Evolutionary conservation across 2,113 vertebrate species (phyloP).

Genomic region (Hypomesus transpacificus): DNA sequence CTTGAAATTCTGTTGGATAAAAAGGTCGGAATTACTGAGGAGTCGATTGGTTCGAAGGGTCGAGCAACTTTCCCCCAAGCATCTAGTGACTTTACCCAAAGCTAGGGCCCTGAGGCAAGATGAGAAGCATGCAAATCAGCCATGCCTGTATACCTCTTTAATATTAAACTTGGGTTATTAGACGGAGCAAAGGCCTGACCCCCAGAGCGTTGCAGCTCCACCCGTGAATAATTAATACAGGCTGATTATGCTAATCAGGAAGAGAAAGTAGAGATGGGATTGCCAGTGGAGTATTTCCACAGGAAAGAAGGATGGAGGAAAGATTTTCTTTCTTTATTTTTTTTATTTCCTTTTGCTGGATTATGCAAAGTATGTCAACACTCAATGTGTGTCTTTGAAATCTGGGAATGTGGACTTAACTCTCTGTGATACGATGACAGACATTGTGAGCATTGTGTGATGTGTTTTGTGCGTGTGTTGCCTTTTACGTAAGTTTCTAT

Average conservation of each 20-base stretch:
- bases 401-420: not conserved
- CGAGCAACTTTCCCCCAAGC: too few species aligned
- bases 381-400: slow-evolving; percentile 2
- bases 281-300: not conserved
- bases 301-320: not conserved
- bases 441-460: not conserved
- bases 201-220: slow-evolving; percentile 23
- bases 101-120: slow-evolving; percentile 7
- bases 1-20: too few species aligned
- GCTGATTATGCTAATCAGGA: slow-evolving; percentile 42
- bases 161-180: slow-evolving; percentile 43
- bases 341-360: slow-evolving; percentile 11
- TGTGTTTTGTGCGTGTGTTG: not conserved
- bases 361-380: slow-evolving; percentile 12
- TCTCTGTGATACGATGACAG: not conserved
- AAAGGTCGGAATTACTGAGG: too few species aligned
- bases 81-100: not conserved
- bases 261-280: slow-evolving; percentile 5
- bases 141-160: slow-evolving; percentile 27
- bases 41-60: too few species aligned
- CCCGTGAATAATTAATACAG: slow-evolving; percentile 39
- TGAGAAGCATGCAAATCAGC: slow-evolving; percentile 33
- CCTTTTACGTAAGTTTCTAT: not conserved
- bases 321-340: slow-evolving; percentile 11
- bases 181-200: slow-evolving; percentile 34